Evolutionary conservation across 2,797 vertebrate genomes (phyloP), one percentile per base, ranked within the genome.

Genomic region (Anguilla pacifica): DNA sequence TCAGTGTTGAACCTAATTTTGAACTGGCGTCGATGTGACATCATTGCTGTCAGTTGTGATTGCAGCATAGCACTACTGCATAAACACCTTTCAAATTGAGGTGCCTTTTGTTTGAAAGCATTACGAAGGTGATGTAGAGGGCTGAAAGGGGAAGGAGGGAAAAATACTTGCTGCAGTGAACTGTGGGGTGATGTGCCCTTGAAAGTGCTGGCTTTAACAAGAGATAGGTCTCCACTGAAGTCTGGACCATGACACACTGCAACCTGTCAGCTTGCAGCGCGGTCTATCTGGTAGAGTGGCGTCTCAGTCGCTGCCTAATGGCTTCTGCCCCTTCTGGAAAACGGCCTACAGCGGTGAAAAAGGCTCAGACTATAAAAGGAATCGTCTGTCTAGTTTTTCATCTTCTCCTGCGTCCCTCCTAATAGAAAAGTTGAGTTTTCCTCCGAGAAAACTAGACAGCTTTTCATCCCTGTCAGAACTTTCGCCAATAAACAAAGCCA

Each of bases 31-130:
- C 5, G 11, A n/a, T 25, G 9, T 82, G 43, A 82, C 25, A 7
- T 70, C 64, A 28, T 10, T 82, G 79, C 79, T 82, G 79, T 51
- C 43, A 19, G 79, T 51, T 49, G 43, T 51, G 22, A 82, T 82
- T 82, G n/a, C 19, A 10, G 46, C 25, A 22, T 13, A n/a, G 25
- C 46, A n/a, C 43, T n/a, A n/a, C 19, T 25, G 46, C 25, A 82
- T 82, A 82, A 82, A 82, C 79, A 82, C 46, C 79, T 25, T 46
- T 49, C 79, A 82, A 82, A 49, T n/a, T 82, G 43, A 82, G 79
- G 22, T 82, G 79, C 19, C 46, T 25, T 82, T 82, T 82, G 46
- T 82, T 82, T 82, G 79, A 82, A 82, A 82, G 79, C 9, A 51
- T 49, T 1, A 82, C 22, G 46, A 51, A 82, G 39, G 43, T 51